Conservation (phyloP, 1,140 invertebrate genomes). For the Zaprionus davidi region DNA sequence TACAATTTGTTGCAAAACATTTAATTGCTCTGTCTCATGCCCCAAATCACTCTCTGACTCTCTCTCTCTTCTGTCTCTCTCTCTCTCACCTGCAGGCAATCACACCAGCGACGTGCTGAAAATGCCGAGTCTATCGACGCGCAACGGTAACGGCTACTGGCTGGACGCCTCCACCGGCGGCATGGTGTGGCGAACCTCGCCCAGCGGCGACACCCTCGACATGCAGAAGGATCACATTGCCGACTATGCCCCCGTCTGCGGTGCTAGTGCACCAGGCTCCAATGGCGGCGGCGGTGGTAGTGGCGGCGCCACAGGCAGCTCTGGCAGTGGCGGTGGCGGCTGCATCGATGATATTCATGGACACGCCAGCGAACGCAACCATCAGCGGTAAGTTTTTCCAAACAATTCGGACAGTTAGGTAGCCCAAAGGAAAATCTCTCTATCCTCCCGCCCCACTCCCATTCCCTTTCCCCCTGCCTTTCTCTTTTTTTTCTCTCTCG, state of each 20-base stretch:
- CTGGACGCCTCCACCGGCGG: conserved; percentile 83
- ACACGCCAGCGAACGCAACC: conserved; percentile 78
- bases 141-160: conserved; percentile 84
- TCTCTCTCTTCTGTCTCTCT: not conserved
- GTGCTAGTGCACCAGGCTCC: conserved; percentile 51
- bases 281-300: conserved; percentile 4
- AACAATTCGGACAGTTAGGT: conserved; percentile 12
- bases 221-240: conserved; percentile 84
- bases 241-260: conserved; percentile 83
- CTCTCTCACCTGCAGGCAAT: conserved; percentile 70
- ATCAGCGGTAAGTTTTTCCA: conserved; percentile 80
- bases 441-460: not conserved
- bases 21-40: conserved; percentile 72
- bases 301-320: conserved; percentile 46
- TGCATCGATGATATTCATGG: conserved; percentile 75
- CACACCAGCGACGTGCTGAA: conserved; percentile 83
- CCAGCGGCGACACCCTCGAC: conserved; percentile 78
- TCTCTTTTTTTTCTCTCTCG: not conserved
- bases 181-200: conserved; percentile 83
- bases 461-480: not conserved
- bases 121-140: conserved; percentile 84
- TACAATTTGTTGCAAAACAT: conserved; percentile 78
- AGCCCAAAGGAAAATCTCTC: conserved; percentile 3
- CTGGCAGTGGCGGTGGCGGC: conserved; percentile 24
- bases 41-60: conserved; percentile 3